These are phyloP conservation scores for Cyprinodon brontotheroides DNA, from an alignment of 2,113 vertebrate genomes.

Conservation along the genomic window DNA sequence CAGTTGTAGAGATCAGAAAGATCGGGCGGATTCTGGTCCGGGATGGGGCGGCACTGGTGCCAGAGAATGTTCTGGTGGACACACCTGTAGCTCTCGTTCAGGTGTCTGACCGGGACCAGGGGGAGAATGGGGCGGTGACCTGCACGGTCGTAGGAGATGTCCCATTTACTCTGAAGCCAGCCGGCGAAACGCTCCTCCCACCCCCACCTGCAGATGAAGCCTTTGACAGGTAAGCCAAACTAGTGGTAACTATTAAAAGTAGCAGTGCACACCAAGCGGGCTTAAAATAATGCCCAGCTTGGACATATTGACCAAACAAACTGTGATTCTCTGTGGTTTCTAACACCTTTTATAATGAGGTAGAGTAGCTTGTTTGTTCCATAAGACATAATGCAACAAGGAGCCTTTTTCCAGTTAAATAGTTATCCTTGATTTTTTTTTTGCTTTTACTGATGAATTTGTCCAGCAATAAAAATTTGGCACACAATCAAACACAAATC, in stretches of 20 bases:
- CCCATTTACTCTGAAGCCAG: conserved; percentile 94
- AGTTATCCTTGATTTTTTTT: neutral
- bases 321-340: neutral
- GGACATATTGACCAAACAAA: neutral
- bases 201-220: conserved; percentile 80
- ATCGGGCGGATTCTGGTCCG: conserved; percentile 92
- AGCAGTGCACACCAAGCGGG: neutral
- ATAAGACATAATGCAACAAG: too few relatives aligned
- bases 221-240: conserved; percentile 84
- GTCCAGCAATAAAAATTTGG: neutral
- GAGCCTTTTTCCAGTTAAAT: neutral
- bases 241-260: conserved; percentile 6
- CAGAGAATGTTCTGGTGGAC: conserved; percentile 93
- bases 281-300: neutral
- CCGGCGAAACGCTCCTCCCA: conserved; percentile 82
- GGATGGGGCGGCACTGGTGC: conserved; percentile 90
- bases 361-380: neutral
- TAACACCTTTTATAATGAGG: neutral
- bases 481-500: neutral
- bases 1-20: conserved; percentile 93
- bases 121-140: conserved; percentile 95
- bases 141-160: conserved; percentile 96
- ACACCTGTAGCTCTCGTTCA: conserved; percentile 94
- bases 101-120: conserved; percentile 94
- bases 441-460: neutral